Percentiles rank a stretch among this genome's conserved stretches.
These are phyloP conservation scores for Passer montanus DNA, from an alignment of 2,113 vertebrate species.

Conservation along the genomic window DNA sequence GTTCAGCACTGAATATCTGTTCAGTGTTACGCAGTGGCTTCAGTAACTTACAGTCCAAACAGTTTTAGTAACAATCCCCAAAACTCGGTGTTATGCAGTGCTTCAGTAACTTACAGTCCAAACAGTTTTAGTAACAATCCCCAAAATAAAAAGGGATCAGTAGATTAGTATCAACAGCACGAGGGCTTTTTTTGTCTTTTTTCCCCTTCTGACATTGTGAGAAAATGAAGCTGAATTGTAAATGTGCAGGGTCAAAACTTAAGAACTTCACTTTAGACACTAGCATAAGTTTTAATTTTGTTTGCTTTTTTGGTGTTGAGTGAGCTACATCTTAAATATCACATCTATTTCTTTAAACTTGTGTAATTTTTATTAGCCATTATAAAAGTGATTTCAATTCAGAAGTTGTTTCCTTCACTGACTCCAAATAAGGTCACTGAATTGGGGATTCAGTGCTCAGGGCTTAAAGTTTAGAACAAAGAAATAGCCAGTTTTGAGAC, in stretches of 20 bases:
- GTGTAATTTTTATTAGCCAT: not conserved
- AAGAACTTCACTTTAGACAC: too few species aligned
- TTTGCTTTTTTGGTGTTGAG: not conserved
- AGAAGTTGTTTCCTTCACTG: not conserved
- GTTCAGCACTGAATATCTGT: not conserved
- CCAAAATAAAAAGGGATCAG: not conserved
- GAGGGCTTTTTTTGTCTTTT: not conserved
- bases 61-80: not conserved
- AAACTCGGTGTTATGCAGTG: not conserved
- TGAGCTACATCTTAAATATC: not conserved
- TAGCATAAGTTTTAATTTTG: not conserved
- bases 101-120: not conserved
- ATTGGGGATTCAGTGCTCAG: not conserved
- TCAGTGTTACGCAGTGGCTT: not conserved
- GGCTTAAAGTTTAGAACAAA: not conserved
- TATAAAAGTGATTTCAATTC: not conserved
- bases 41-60: not conserved
- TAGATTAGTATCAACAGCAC: not conserved
- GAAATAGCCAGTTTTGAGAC: not conserved
- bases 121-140: not conserved
- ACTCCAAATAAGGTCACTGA: not conserved
- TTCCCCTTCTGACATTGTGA: not conserved
- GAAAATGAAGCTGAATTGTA: not conserved
- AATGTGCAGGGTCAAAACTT: not conserved
- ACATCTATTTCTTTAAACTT: not conserved